Conservation (phyloP, 92 coral and sea anemone genomes). For the Epizoanthus fatuus region DNA sequence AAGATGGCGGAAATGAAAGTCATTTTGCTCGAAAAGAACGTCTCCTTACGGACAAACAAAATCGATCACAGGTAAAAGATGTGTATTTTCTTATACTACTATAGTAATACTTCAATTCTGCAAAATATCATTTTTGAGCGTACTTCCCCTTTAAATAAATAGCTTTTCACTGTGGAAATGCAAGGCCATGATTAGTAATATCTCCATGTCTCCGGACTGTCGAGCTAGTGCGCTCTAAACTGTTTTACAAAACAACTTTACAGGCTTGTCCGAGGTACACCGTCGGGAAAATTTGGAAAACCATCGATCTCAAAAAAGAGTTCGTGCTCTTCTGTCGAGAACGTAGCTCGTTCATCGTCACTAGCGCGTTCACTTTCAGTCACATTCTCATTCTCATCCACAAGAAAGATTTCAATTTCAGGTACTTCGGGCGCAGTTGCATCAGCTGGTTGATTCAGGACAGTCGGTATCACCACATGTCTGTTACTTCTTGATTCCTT, state of each 20-base stretch:
- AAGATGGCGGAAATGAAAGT: too few species aligned
- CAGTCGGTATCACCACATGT: neutral
- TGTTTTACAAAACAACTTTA: constrained; percentile 4
- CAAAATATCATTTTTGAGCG: too few species aligned
- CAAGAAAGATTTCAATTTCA: constrained; percentile 73
- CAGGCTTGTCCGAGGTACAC: constrained; percentile 80
- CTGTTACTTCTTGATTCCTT: neutral
- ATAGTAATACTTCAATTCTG: too few species aligned
- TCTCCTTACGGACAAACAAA: too few species aligned
- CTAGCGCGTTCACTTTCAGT: constrained; percentile 7
- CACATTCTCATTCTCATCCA: constrained; percentile 69
- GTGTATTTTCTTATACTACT: too few species aligned
- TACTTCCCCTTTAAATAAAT: too few species aligned
- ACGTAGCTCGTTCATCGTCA: constrained; percentile 33
- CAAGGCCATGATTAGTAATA: too few species aligned
- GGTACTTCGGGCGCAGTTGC: constrained; percentile 48
- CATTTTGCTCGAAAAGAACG: too few species aligned
- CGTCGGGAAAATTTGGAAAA: constrained; percentile 68
- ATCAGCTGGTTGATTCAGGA: constrained; percentile 39
- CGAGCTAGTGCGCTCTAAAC: too few species aligned
- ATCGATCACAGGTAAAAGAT: too few species aligned
- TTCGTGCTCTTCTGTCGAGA: constrained; percentile 38
- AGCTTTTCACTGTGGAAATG: too few species aligned
- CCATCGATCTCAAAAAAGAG: constrained; percentile 59
- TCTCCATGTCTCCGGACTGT: too few species aligned